Evolutionary conservation across 2,888 invertebrate species (phyloP).

Genomic region (Salpingus planirostris): DNA sequence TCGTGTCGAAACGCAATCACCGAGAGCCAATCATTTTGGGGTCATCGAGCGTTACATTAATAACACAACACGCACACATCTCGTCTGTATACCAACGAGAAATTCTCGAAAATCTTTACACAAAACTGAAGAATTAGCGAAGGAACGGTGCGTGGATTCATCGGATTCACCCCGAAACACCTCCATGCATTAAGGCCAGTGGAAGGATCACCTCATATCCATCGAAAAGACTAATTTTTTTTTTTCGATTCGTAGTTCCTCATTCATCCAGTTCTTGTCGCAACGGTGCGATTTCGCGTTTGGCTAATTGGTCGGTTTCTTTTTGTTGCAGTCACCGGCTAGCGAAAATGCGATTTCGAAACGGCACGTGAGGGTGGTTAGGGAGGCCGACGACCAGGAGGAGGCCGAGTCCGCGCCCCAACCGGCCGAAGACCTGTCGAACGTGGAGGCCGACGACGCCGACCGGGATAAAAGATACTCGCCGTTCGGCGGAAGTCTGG

Average conservation of each 20-base stretch:
- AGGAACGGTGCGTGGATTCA: too few species aligned
- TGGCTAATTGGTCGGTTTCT: constrained; percentile 1
- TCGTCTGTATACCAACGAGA: constrained; percentile 24
- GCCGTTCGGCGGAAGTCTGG: constrained; percentile 53
- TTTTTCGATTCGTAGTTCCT: neutral
- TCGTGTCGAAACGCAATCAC: too few species aligned
- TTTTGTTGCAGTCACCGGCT: constrained; percentile 30
- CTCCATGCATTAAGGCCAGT: constrained; percentile 11
- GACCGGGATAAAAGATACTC: constrained; percentile 76
- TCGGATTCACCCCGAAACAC: too few species aligned
- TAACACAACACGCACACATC: constrained; percentile 16
- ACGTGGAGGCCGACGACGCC: constrained; percentile 63
- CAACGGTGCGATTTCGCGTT: neutral
- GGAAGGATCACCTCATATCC: constrained; percentile 8
- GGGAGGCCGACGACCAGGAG: constrained; percentile 36
- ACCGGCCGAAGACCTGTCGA: constrained; percentile 64
- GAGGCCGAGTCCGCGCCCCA: constrained; percentile 48
- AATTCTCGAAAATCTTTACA: constrained; percentile 4
- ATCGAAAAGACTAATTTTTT: neutral
- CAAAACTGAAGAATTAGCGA: too few species aligned
- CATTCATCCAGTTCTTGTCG: neutral
- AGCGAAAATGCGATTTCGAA: constrained; percentile 28
- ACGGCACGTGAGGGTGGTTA: constrained; percentile 31
- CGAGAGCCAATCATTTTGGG: too few species aligned
- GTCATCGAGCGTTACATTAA: too few species aligned